Conservation (phyloP, 2,797 vertebrate species). For the Periophthalmus magnuspinnatus region DNA sequence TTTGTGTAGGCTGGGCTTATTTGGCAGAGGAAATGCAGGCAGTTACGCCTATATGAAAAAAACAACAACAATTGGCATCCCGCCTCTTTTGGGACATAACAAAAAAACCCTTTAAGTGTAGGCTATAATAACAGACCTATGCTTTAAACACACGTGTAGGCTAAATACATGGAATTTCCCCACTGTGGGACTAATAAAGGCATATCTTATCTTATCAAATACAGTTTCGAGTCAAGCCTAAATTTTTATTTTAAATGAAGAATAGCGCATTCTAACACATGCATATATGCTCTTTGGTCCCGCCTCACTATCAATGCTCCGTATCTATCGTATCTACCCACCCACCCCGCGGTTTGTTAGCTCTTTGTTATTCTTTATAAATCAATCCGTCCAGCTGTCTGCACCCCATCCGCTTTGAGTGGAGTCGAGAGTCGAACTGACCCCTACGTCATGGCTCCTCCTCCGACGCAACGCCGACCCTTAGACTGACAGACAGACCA, state of each 20-base stretch:
- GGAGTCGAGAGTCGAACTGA: constrained; percentile 46
- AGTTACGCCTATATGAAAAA: too few species aligned
- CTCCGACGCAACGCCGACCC: constrained; percentile 48
- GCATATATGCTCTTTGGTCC: constrained; percentile 6
- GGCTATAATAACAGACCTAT: too few species aligned
- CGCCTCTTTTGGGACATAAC: too few species aligned
- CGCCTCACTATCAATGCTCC: constrained; percentile 13
- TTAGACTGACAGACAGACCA: constrained; percentile 22
- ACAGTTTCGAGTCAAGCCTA: too few species aligned
- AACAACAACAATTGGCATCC: too few species aligned
- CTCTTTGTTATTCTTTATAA: constrained; percentile 7
- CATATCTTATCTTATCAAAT: too few species aligned
- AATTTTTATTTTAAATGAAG: not conserved
- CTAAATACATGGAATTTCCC: too few species aligned
- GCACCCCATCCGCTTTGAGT: constrained; percentile 48
- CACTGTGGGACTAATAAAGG: too few species aligned
- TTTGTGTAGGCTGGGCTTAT: too few species aligned
- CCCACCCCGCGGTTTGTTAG: constrained; percentile 2
- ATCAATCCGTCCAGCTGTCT: constrained; percentile 33
- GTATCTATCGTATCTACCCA: not conserved
- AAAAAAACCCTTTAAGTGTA: too few species aligned
- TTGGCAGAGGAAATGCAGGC: too few species aligned
- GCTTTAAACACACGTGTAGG: too few species aligned
- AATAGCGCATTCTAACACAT: not conserved
- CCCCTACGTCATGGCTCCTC: constrained; percentile 51